Evolutionary conservation across 2,888 invertebrate genomes (phyloP), one percentile per base, ranked within the genome.

Genomic region (Epistrophella euchroma): DNA sequence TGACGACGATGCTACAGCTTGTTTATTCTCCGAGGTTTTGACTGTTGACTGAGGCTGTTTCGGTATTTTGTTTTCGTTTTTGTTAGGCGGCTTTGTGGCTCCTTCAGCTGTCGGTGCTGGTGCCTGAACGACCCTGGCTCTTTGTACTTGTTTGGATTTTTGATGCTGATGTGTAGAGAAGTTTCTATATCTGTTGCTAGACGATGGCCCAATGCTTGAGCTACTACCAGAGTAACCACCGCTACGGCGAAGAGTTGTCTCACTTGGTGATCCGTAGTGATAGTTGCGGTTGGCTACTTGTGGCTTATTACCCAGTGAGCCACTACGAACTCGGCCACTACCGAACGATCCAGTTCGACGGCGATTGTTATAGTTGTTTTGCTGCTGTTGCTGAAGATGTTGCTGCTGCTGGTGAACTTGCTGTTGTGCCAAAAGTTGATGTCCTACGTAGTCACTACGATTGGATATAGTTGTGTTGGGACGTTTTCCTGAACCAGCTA

Each of bases 401-500:
- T 90, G 90, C 5, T 91, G 90, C 0, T 91, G 90, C 3, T 90
- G 90, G 9, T 91, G 91, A 22, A 91, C 90, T 55, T 90, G 89
- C 9, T 90, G 88, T 50, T 90, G 86, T 37, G 86, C 86, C 22
- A 86, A 28, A 45, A 83, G 71, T 10, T 91, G 91, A 88, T 90
- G 89, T 43, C 92, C 92, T 47, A 92, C 91, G 88, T 92, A 92
- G 88, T 92, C 92, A 68, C 92, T 92, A 75, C 92, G 92, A 89
- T 92, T 92, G 68, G 91, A 91, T 62, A 92, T 92, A 17, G 92
- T 92, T 11, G 92, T 92, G 80, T 92, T 92, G 0, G 92, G 90
- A 40, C 90, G 90, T 58, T 91, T 91, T 11, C 83, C 88, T 1
- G 89, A 89, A 28, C 92, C 93, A 43, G 91, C 90, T 1, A 91